Evolutionary conservation across 2,888 invertebrate genomes (phyloP), one percentile per base, ranked within the genome.

Genomic region (Diploptera punctata): DNA sequence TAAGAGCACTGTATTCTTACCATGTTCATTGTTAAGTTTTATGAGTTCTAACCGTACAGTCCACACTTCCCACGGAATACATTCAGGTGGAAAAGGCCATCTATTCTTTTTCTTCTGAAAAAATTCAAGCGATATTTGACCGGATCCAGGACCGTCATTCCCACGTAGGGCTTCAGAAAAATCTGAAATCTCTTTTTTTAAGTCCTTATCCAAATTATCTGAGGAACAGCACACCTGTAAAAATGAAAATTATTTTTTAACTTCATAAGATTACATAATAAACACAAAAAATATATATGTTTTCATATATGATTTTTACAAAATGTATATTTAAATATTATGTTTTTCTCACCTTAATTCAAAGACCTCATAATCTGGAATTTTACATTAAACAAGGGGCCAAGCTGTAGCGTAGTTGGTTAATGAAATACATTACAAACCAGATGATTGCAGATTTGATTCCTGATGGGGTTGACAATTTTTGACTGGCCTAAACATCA

Each of bases 41-140:
- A 96, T 91, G 47, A 98, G 87, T 81, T 98, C 95, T 77, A 99
- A 87, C 78, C 94, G 91, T 5, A 99, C 89, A 43, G 97, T 98
- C 99, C 99, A 99, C 71, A 98, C 95, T 83, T 99, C 99, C 99
- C 99, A 99, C 0, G 98, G 97, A 80, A 95, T 94, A 81, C 93
- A 93, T 81, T 98, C 98, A 7, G 93, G 90, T 76, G 92, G 91
- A 82, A 98, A 95, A 31, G 93, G 90, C 97, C 98, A 98, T 69
- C 94, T 90, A 70, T 91, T 91, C 79, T 93, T 93, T 78, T 95
- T 94, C 83, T 91, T 93, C 83, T 97, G 96, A 85, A 94, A 98
- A 86, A 98, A 98, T 83, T 98, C 98, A 77, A 98, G 86, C 73
- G 94, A 94, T 78, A 98, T 98, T 79, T 95, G 94, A 3, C 95